Conservation (phyloP, 2,113 vertebrate genomes). For the Notarius lentiginosus region DNA sequence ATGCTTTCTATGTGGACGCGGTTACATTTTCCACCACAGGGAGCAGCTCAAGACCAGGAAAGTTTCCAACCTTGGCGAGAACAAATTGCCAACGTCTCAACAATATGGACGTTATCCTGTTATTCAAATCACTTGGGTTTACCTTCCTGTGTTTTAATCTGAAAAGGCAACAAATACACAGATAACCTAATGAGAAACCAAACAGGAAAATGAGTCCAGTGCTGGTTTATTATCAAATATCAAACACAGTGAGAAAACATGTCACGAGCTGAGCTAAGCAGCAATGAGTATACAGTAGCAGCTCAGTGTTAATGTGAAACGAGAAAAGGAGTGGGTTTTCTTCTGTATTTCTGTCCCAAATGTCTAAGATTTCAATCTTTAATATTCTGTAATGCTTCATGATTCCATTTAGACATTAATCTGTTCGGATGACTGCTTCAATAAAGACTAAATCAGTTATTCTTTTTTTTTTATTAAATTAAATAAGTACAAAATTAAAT, state of each 20-base stretch:
- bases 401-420: neutral
- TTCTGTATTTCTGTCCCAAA: conserved; percentile 36
- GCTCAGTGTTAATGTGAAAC: conserved; percentile 40
- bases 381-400: neutral
- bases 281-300: conserved; percentile 57
- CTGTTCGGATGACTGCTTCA: conserved; percentile 1
- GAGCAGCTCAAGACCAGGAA: conserved; percentile 56
- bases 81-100: neutral
- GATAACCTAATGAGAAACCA: neutral
- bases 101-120: neutral
- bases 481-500: conserved; percentile 9
- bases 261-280: conserved; percentile 54
- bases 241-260: conserved; percentile 64
- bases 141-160: neutral
- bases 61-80: neutral
- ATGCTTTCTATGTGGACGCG: conserved; percentile 27
- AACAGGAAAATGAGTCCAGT: conserved; percentile 48
- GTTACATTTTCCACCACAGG: conserved; percentile 55
- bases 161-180: neutral
- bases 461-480: neutral
- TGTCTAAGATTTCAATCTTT: neutral
- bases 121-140: neutral
- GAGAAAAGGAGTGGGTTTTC: conserved; percentile 28
- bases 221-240: conserved; percentile 62
- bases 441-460: neutral